Evolutionary conservation across 2,888 invertebrate species (phyloP).

Genomic region (Ashinkailepas kermadecensis): DNA sequence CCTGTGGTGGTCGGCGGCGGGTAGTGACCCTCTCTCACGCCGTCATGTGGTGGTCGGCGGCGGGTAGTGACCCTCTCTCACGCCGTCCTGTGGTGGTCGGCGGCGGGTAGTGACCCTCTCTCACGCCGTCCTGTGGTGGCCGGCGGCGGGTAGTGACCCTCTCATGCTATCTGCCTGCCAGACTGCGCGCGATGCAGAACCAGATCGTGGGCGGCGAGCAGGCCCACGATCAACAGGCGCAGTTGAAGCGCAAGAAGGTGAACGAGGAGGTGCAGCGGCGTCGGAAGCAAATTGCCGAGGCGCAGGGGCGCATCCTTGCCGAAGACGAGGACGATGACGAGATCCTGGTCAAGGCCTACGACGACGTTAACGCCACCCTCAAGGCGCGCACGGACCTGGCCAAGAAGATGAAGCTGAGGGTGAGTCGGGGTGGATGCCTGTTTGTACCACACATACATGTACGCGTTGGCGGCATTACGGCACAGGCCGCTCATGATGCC

Average conservation of each 20-base stretch:
- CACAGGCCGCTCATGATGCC: no score
- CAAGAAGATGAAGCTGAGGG: conserved; percentile 57
- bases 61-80: no score
- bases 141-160: no score
- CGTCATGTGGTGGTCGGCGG: no score
- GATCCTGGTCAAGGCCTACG: conserved; percentile 62
- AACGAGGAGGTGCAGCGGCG: conserved; percentile 59
- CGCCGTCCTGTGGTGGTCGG: no score
- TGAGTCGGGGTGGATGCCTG: conserved; percentile 36
- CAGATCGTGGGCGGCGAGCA: conserved; percentile 73
- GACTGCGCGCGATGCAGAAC: conserved; percentile 57
- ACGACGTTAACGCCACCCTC: conserved; percentile 69
- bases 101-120: no score
- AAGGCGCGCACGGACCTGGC: conserved; percentile 59
- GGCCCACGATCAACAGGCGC: conserved; percentile 60
- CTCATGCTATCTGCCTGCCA: conserved; percentile 35
- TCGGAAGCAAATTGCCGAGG: conserved; percentile 62
- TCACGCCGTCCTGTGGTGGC: no score
- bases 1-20: no score
- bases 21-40: no score
- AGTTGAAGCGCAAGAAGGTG: conserved; percentile 59
- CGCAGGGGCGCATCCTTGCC: conserved; percentile 47
- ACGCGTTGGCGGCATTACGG: no score
- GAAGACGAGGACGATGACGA: conserved; percentile 64
- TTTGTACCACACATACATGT: no score